Conservation (phyloP, 2,113 vertebrate species). For the Ceuthmochares aereus region DNA sequence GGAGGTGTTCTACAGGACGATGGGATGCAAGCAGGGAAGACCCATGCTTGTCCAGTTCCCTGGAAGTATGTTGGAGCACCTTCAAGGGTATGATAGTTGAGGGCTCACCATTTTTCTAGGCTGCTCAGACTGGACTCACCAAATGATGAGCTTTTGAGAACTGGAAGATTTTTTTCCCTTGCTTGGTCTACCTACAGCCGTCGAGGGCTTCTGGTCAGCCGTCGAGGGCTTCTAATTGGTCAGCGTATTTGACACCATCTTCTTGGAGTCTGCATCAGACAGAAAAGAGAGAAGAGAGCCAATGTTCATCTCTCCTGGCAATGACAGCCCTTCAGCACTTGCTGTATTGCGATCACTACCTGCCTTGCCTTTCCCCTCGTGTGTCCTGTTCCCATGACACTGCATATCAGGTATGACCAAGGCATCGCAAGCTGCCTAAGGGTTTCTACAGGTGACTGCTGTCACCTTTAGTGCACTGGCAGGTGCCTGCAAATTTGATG, state of each 20-base stretch:
- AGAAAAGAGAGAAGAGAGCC: not conserved
- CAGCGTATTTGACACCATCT: constrained; percentile 39
- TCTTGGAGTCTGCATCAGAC: constrained; percentile 34
- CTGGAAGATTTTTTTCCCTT: constrained; percentile 37
- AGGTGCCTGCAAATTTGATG: not conserved
- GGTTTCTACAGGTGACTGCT: not conserved
- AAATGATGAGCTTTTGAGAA: not conserved
- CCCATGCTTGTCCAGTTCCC: not conserved
- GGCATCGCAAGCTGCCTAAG: not conserved
- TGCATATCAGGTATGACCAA: not conserved
- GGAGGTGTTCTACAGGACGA: not conserved
- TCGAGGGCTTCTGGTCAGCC: too few relatives aligned
- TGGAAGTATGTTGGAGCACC: not conserved
- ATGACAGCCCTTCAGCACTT: not conserved
- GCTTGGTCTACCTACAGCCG: not conserved
- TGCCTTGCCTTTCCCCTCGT: not conserved
- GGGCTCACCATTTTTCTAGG: not conserved
- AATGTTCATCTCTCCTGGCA: not conserved
- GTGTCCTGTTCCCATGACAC: not conserved
- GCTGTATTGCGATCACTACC: not conserved
- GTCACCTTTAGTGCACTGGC: not conserved
- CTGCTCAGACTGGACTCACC: constrained; percentile 36
- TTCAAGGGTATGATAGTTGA: not conserved
- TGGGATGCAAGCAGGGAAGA: not conserved
- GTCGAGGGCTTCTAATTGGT: not conserved